Evolutionary conservation across 2,113 vertebrate genomes (phyloP).

Genomic region (Bothrops jararaca): DNA sequence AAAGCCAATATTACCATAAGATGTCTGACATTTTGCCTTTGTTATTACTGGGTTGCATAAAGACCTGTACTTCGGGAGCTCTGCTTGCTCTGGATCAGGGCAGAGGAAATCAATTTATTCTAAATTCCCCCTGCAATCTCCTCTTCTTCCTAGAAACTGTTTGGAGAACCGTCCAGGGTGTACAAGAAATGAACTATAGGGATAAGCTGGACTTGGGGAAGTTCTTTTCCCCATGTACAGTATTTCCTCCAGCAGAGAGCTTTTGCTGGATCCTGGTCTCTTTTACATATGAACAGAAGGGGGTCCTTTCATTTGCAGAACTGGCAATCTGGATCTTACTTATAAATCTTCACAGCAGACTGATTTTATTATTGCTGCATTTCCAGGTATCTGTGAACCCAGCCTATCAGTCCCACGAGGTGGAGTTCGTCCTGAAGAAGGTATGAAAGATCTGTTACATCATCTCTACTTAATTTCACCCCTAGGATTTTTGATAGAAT

Average conservation of each 20-base stretch:
- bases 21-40: background rate
- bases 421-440: constrained; percentile 82
- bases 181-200: background rate
- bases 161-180: background rate
- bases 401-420: constrained; percentile 83
- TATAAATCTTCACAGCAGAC: background rate
- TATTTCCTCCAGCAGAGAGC: background rate
- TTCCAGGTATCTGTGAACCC: constrained; percentile 89
- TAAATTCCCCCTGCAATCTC: background rate
- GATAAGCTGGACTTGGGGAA: background rate
- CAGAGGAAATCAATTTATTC: background rate
- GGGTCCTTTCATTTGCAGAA: background rate
- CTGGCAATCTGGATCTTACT: background rate
- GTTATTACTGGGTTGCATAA: background rate
- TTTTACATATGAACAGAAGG: background rate
- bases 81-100: background rate
- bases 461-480: background rate
- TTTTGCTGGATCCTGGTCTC: background rate
- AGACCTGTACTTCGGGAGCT: background rate
- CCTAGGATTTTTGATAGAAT: background rate
- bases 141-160: background rate
- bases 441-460: constrained; percentile 54
- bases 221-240: background rate
- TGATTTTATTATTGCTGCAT: background rate
- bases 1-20: background rate